Base-by-base conservation (phyloP, 2,797 vertebrate species). In the Gila robusta region DNA sequence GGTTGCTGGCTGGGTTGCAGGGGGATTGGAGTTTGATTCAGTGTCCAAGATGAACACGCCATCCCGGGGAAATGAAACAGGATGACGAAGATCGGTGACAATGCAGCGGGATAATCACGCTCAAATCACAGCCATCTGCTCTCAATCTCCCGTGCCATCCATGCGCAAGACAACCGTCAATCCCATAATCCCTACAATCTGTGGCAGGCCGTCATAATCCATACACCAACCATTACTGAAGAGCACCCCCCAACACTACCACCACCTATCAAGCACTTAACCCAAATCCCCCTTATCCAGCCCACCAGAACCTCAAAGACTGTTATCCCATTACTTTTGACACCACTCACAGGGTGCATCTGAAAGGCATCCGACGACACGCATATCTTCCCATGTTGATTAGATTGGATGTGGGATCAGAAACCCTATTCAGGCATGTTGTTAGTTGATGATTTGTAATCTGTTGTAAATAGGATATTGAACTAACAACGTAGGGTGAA, bases 171-270 rank as follows among this genome's bases (percentile, higher is more conserved):
- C 92, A 89, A 89, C 94, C 93, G 88, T 94, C 96, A 96, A 96
- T 96, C 95, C 92, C 77, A 93, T 96, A 97, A 97, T 96, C 95
- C 94, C 74, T 11, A 90, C 83, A 94, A 95, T 94, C 94, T 93
- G 95, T 91, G 91, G 91, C 94, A 91, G 69, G 91, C 52, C 91
- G 91, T 76, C 88, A 84, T 90, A 95, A 94, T 92, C 6, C 2
- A 5, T 81, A 88, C 89, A 79, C 56, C 67, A 70, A 52, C 71
- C 52, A 47, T 88, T 82, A 73, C 73, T 54, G 78, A 89, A 82
- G 85, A 83, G 72, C 37, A 70, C 23, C 69, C 67, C 56, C 39
- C 26, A 52, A 56, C 39, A 56, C 69, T 49, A 64, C 62, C 94
- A 95, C 93, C 91, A 94, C 91, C 89, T 92, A 91, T 88, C 92